Evolutionary conservation across 2,113 vertebrate species (phyloP).

Genomic region (Eonycteris spelaea): DNA sequence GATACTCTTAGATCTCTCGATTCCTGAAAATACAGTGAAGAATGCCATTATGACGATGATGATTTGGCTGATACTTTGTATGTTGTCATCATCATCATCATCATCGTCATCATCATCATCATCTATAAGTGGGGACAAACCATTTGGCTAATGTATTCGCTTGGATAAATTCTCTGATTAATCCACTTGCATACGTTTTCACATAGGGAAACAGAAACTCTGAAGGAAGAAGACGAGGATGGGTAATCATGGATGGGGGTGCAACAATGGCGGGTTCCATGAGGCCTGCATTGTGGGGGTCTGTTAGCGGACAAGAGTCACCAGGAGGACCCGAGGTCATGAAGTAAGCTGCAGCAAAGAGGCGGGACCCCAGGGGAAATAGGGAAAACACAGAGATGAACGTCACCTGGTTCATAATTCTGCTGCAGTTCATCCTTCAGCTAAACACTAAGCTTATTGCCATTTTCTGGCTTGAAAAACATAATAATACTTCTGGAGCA

Average conservation of each 20-base stretch:
- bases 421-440: not conserved
- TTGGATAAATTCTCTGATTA: not conserved
- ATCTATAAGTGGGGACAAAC: not conserved
- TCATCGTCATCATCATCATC: not conserved
- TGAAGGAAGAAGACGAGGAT: not conserved
- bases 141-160: not conserved
- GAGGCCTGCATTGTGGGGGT: not conserved
- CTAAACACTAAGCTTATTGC: not conserved
- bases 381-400: not conserved
- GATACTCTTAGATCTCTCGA: not conserved
- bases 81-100: too few species aligned
- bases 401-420: not conserved
- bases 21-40: not conserved
- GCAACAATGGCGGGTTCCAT: fast-evolving
- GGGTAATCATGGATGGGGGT: too few species aligned
- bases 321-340: not conserved
- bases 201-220: not conserved
- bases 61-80: too few species aligned
- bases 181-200: not conserved
- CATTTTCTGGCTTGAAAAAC: not conserved
- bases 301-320: not conserved
- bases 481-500: not conserved
- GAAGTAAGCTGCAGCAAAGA: not conserved
- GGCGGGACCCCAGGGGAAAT: not conserved
- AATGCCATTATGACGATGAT: not conserved